Evolutionary conservation across 2,113 vertebrate genomes (phyloP), one percentile per base, ranked within the genome.

Genomic region (Melozone crissalis): DNA sequence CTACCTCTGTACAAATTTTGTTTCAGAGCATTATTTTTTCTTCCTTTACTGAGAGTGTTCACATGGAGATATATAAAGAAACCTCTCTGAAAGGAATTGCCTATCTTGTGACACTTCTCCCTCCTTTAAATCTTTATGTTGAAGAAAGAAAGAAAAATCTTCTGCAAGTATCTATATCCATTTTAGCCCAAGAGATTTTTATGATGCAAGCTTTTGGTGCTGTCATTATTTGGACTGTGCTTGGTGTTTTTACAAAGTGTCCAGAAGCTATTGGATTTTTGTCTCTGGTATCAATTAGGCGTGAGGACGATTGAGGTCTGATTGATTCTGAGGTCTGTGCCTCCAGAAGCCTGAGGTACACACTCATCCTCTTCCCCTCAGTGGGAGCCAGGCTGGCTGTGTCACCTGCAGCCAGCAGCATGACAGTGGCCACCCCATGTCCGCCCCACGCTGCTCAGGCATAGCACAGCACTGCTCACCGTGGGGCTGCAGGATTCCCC

Each of bases 391-490:
- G 66, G 68, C 58, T 80, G 52, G n/a, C 16, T 76, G n/a, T 39
- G 72, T 51, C 71, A 90, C 15, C 55, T 57, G 58, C 55, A 59
- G 35, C 44, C 27, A 75, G 31, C 0, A 0, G 37, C 35, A 18
- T 1, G 39, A n/a, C 58, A n/a, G 47, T 0, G 0, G 21, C 59
- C 17, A 13, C 22, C 14, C 7, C 3, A 1, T 0, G 0, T 6
- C 35, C 1, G 2, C 26, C 30, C 27, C 37, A 7, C 0, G 0
- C 20, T 61, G 55, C 31, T 21, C 19, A 30, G 13, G 19, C 43
- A 39, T 2, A 2, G 33, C 55, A 52, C 1, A 4, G 21, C 46
- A 17, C 7, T 23, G 17, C 43, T 21, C 59, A 20, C 28, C 10
- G 7, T 0, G 0, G 28, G 24, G 35, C 61, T 79, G 35, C 2